A percentile compares a stretch with the other conserved stretches of the same genome.
These are phyloP conservation scores for Pseudopipra pipra DNA, from an alignment of 2,113 vertebrate genomes.

Conservation along the genomic window DNA sequence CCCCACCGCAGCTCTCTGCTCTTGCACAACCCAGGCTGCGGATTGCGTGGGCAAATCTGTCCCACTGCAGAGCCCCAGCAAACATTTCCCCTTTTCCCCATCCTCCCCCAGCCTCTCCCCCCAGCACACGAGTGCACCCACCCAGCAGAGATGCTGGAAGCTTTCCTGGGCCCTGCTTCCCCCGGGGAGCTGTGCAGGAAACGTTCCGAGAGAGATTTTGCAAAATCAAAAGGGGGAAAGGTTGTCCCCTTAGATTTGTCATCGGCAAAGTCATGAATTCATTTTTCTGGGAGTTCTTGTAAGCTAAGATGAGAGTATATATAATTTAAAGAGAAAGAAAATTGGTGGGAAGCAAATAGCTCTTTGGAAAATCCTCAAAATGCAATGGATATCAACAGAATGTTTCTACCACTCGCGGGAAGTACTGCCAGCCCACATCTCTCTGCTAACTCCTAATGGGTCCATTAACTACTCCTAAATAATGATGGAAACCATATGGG, in stretches of 20 bases:
- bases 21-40: slow-evolving; percentile 53
- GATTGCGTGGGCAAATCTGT: slow-evolving; percentile 47
- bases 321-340: slow-evolving; percentile 31
- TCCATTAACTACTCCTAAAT: slow-evolving; percentile 76
- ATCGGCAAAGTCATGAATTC: background rate
- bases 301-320: background rate
- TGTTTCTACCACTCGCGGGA: slow-evolving; percentile 22
- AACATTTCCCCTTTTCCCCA: slow-evolving; percentile 60
- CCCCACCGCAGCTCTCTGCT: slow-evolving; percentile 61
- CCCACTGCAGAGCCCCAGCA: slow-evolving; percentile 35
- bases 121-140: background rate
- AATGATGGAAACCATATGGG: slow-evolving; percentile 78
- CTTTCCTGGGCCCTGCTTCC: background rate
- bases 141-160: background rate
- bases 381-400: slow-evolving; percentile 44
- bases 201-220: background rate
- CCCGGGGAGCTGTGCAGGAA: background rate
- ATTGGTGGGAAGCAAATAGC: slow-evolving; percentile 28
- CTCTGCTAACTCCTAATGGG: slow-evolving; percentile 70
- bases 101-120: background rate
- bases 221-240: background rate
- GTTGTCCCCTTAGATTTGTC: background rate
- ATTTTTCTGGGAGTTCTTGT: background rate
- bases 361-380: slow-evolving; percentile 31
- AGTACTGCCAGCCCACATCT: slow-evolving; percentile 62